These are phyloP conservation scores for Heliconius eleuchia DNA, from an alignment of 1,140 invertebrate genomes.

Conservation along the genomic window DNA sequence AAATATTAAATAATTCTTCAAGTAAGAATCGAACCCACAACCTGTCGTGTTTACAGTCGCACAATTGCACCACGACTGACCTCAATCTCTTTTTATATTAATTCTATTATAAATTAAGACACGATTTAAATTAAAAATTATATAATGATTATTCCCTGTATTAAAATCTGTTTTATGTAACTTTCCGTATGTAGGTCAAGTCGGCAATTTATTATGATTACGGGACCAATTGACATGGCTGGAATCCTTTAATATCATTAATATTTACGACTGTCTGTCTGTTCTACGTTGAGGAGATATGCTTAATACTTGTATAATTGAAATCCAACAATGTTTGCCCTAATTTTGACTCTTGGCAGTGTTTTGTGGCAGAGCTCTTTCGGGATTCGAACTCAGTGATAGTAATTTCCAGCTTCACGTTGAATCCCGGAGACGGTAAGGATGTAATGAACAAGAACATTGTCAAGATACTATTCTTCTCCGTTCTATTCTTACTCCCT, in stretches of 20 bases:
- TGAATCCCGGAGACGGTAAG: no score
- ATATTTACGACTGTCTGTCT: background rate
- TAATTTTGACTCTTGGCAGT: background rate
- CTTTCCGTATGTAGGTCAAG: background rate
- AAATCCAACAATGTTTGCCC: background rate
- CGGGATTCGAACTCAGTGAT: no score
- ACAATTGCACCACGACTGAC: no score
- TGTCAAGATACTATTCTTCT: no score
- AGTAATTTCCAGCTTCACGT: no score
- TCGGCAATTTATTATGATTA: slow-evolving; percentile 10
- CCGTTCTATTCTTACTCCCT: no score
- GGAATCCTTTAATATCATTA: slow-evolving; percentile 15
- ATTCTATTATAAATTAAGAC: no score
- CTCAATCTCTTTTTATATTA: no score
- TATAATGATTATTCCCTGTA: background rate
- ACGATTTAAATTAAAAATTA: background rate
- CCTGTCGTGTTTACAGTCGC: background rate
- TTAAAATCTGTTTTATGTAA: slow-evolving; percentile 11
- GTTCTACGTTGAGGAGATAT: slow-evolving; percentile 1
- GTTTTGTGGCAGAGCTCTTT: background rate
- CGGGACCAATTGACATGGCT: slow-evolving; percentile 10
- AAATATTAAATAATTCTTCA: no score
- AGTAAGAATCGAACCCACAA: background rate
- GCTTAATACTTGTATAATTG: background rate
- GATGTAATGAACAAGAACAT: no score